A percentile compares a stretch with the other conserved stretches of the same genome.
These are phyloP conservation scores for Cryptoprocta ferox DNA, from an alignment of 2,797 vertebrate genomes.

Conservation along the genomic window DNA sequence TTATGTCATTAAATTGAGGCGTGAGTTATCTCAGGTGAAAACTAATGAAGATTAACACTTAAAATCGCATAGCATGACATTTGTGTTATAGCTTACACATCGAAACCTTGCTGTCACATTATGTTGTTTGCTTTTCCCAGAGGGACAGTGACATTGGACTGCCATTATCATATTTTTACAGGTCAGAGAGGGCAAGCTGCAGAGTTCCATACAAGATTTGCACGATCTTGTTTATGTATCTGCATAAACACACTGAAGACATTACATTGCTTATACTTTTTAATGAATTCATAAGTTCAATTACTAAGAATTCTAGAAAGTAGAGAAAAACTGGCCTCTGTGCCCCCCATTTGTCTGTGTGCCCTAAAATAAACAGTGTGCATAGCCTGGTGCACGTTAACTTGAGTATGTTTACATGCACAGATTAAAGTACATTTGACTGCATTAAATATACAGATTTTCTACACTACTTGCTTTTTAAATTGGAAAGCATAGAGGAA, in stretches of 20 bases:
- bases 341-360: background rate
- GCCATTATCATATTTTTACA: background rate
- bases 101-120: rapidly evolving
- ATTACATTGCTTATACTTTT: background rate
- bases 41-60: background rate
- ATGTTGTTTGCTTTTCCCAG: background rate
- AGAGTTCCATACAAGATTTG: too few species aligned
- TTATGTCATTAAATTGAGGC: background rate
- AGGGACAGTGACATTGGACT: rapidly evolving
- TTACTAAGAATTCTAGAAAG: background rate
- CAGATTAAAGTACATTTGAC: background rate
- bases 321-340: background rate
- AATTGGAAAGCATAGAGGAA: too few species aligned
- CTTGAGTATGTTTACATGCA: background rate
- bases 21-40: background rate
- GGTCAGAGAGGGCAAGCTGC: background rate
- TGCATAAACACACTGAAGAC: background rate
- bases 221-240: too few species aligned
- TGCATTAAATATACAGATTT: background rate
- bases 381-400: background rate
- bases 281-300: background rate
- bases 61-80: too few species aligned
- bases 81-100: rapidly evolving
- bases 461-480: background rate
- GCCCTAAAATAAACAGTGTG: background rate